Conservation (phyloP, 2,888 invertebrate genomes). For the Heliconius cydno region DNA sequence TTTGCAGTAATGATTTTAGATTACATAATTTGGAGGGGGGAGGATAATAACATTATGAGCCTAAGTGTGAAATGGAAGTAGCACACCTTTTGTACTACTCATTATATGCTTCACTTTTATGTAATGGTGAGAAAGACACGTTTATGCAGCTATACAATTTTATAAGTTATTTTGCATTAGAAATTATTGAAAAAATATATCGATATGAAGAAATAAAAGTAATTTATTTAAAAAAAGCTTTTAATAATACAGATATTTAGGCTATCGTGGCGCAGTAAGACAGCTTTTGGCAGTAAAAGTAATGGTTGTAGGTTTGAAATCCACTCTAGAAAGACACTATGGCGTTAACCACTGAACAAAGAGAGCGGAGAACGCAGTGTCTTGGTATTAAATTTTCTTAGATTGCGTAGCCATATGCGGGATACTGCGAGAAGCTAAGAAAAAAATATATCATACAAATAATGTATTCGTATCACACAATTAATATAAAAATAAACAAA, state of each 20-base stretch:
- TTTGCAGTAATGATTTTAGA: conserved; percentile 56
- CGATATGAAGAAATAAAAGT: neutral
- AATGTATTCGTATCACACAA: neutral
- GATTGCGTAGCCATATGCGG: too few species aligned
- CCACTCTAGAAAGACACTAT: too few species aligned
- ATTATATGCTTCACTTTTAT: conserved; percentile 61
- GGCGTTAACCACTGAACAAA: too few species aligned
- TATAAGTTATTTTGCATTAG: neutral
- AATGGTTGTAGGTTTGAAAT: too few species aligned
- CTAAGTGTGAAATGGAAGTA: conserved; percentile 66
- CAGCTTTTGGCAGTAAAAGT: too few species aligned
- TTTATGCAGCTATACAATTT: conserved; percentile 40
- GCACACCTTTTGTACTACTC: conserved; percentile 67
- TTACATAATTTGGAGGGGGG: conserved; percentile 68
- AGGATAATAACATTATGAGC: conserved; percentile 57
- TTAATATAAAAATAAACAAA: neutral
- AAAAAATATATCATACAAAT: too few species aligned
- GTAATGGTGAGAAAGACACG: conserved; percentile 61
- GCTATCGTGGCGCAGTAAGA: too few species aligned
- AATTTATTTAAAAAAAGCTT: too few species aligned
- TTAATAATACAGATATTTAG: too few species aligned
- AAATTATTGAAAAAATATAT: neutral
- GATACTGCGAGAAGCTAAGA: too few species aligned
- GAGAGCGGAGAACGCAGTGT: too few species aligned
- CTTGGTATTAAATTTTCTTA: too few species aligned